Base-by-base conservation (phyloP, 2,888 invertebrate species). In the Ellobium chinense region DNA sequence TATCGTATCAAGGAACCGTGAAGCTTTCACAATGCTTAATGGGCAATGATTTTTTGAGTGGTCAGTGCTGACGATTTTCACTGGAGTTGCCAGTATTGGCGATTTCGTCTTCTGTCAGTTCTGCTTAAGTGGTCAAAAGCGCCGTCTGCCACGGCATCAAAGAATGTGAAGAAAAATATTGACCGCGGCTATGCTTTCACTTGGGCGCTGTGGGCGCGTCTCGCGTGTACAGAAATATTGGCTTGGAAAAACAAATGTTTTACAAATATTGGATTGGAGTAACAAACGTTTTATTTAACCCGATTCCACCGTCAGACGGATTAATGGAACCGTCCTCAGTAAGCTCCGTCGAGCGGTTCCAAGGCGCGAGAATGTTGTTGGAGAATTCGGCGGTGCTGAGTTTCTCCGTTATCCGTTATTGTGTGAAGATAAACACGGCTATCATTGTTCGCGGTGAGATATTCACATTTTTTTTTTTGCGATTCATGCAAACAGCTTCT, bases 221-320 rank as follows among this genome's bases (percentile, higher is more conserved):
- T 60, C n/a, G 60, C 60, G n/a, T 14, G 60, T 7, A 60, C 7
- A 60, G 60, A 60, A 21, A 60, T 24, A 60, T 24, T 60, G 27
- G 60, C 60, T 60, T 60, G 60, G 21, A 60, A 60, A 60, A 60
- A 60, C n/a, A 60, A 46, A 46, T 46, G 46, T 46, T 46, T 46
- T 46, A 46, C 46, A 46, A 46, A 46, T 46, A 46, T 46, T 46
- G 46, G 18, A 18, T 18, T 46, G 46, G 46, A 46, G 18, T 46
- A 46, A 46, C 46, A 46, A 46, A 46, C 46, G 46, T 46, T 46
- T 46, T 46, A 46, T 46, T 46, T 46, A 46, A 46, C 46, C 46
- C 46, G 46, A 46, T 46, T 46, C 18, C 46, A 7, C 46, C 46
- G 18, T 18, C 18, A 12, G 46, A n/a, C 18, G 46, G 46, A 46